Evolutionary conservation across 2,888 invertebrate genomes (phyloP).

Genomic region (Pristionchus maxplancki): DNA sequence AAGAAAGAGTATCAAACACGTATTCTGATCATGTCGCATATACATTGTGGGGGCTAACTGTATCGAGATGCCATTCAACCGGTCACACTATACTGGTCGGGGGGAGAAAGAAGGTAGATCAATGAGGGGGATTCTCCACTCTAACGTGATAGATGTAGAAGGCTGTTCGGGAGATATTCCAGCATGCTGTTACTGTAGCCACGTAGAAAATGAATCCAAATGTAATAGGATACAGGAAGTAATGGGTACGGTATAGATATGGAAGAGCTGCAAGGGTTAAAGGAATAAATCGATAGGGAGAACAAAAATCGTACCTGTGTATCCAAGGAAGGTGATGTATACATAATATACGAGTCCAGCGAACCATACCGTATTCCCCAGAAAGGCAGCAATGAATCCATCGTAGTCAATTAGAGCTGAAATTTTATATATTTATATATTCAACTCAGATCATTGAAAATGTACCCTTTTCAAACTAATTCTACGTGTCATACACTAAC

Average conservation of each 20-base stretch:
- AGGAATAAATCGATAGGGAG: neutral
- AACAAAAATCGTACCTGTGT: conserved; percentile 85
- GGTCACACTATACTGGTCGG: neutral
- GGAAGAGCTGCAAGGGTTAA: conserved; percentile 85
- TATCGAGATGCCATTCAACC: neutral
- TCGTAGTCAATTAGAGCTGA: conserved; percentile 87
- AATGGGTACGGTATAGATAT: conserved; percentile 88
- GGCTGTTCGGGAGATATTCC: conserved; percentile 84
- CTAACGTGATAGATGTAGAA: conserved; percentile 48
- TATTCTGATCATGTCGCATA: conserved; percentile 30
- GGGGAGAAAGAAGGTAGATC: neutral
- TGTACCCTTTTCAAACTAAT: too few species aligned
- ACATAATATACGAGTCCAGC: conserved; percentile 92
- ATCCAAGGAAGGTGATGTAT: conserved; percentile 97
- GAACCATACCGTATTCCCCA: conserved; percentile 95
- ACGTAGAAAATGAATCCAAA: conserved; percentile 87
- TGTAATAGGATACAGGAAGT: conserved; percentile 89
- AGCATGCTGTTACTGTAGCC: conserved; percentile 86
- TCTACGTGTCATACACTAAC: too few species aligned
- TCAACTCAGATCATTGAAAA: too few species aligned
- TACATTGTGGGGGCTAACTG: conserved; percentile 3
- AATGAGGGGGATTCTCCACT: conserved; percentile 29
- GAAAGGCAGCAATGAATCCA: conserved; percentile 86
- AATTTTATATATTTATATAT: neutral
- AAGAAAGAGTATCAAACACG: conserved; percentile 48